Conservation (phyloP, 1,140 invertebrate species). For the Orchesella cincta region DNA sequence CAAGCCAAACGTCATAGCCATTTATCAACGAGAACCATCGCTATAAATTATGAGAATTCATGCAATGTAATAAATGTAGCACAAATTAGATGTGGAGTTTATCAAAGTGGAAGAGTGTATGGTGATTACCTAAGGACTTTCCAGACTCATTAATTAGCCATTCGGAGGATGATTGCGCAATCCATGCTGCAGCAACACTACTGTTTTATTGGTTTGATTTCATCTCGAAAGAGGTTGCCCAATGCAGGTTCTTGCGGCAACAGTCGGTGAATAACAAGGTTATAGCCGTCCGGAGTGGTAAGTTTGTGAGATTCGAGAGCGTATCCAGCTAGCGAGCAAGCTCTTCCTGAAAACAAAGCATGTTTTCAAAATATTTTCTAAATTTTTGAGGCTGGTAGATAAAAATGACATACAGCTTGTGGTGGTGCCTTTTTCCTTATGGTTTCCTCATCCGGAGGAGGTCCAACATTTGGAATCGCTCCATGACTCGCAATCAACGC, state of each 20-base stretch:
- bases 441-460: too few relatives aligned
- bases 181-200: constrained; percentile 75
- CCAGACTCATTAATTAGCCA: constrained; percentile 70
- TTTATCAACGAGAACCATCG: constrained; percentile 57
- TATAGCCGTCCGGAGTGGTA: constrained; percentile 64
- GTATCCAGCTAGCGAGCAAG: constrained; percentile 65
- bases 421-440: too few relatives aligned
- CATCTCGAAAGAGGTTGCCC: too few relatives aligned
- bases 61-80: not conserved
- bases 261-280: constrained; percentile 54
- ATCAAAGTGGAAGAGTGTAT: too few relatives aligned
- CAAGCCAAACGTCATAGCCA: constrained; percentile 66
- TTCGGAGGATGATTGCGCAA: constrained; percentile 73
- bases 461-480: too few relatives aligned
- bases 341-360: too few relatives aligned
- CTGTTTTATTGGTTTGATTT: constrained; percentile 48
- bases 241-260: too few relatives aligned
- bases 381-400: too few relatives aligned
- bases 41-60: too few relatives aligned
- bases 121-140: constrained; percentile 62
- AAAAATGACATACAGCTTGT: too few relatives aligned
- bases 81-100: not conserved
- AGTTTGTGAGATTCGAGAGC: constrained; percentile 66
- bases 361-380: too few relatives aligned
- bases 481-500: too few relatives aligned